These are phyloP conservation scores for Oceanodroma tethys DNA, from an alignment of 2,113 vertebrate genomes.

Conservation along the genomic window DNA sequence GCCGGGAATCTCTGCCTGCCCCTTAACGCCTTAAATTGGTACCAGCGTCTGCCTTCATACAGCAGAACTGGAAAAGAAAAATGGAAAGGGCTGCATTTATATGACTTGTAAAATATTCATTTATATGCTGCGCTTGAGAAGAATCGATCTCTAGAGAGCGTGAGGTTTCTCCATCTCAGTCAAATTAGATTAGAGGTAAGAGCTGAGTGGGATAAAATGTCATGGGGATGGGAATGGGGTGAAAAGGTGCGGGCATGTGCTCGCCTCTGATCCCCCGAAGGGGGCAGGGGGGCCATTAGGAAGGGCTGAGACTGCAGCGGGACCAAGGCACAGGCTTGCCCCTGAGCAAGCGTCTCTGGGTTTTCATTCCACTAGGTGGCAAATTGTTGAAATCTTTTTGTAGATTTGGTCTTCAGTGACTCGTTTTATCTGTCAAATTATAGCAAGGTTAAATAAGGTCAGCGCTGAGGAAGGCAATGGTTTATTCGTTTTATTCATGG, in stretches of 20 bases:
- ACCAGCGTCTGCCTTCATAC: fast-evolving
- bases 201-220: neutral
- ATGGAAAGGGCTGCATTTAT: slow-evolving; percentile 26
- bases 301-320: neutral
- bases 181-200: neutral
- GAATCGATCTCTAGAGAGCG: slow-evolving; percentile 34
- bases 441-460: neutral
- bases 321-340: fast-evolving
- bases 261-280: neutral
- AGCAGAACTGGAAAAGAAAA: neutral
- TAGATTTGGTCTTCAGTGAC: neutral
- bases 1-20: neutral
- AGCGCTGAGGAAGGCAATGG: neutral
- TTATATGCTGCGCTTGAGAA: neutral
- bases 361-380: neutral
- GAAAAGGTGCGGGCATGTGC: fast-evolving
- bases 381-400: neutral
- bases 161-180: slow-evolving; percentile 26
- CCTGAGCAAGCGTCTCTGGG: neutral
- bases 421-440: neutral
- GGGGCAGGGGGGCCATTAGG: neutral
- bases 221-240: fast-evolving
- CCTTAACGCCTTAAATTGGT: fast-evolving
- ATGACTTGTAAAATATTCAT: slow-evolving; percentile 56
- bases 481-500: neutral